A percentile compares a stretch with the other conserved stretches of the same genome.
These are phyloP conservation scores for Chaenodraco wilsoni DNA, from an alignment of 2,797 vertebrate genomes.

Conservation along the genomic window DNA sequence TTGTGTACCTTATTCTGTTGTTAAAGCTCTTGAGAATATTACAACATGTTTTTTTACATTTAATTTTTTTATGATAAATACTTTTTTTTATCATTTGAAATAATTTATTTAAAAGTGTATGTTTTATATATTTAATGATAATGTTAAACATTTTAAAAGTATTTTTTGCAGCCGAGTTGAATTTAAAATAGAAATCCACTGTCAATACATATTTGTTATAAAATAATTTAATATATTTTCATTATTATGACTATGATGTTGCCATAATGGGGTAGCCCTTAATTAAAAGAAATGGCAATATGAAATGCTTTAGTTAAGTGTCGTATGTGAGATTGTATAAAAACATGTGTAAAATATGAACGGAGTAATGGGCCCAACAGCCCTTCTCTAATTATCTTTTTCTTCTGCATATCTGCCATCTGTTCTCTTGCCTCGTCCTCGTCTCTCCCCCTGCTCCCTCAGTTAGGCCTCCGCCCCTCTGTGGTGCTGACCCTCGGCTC, in stretches of 20 bases:
- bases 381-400: background rate
- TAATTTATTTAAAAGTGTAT: background rate
- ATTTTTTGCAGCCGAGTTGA: background rate
- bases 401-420: background rate
- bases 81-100: background rate
- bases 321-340: background rate
- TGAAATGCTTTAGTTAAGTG: background rate
- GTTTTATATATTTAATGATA: background rate
- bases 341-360: constrained; percentile 8
- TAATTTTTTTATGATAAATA: background rate
- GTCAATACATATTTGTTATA: background rate
- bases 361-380: background rate
- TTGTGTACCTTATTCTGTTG: too few relatives aligned
- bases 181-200: background rate
- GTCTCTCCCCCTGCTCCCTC: constrained; percentile 34
- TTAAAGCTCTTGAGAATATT: background rate
- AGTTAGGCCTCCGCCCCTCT: constrained; percentile 35
- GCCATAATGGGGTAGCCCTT: background rate
- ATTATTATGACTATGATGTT: background rate
- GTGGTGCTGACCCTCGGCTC: constrained; percentile 39
- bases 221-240: too few relatives aligned
- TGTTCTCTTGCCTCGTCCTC: background rate
- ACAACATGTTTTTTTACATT: background rate
- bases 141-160: background rate
- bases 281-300: background rate